Conservation (phyloP, 2,888 invertebrate genomes). For the Teinopalpus imperialis region DNA sequence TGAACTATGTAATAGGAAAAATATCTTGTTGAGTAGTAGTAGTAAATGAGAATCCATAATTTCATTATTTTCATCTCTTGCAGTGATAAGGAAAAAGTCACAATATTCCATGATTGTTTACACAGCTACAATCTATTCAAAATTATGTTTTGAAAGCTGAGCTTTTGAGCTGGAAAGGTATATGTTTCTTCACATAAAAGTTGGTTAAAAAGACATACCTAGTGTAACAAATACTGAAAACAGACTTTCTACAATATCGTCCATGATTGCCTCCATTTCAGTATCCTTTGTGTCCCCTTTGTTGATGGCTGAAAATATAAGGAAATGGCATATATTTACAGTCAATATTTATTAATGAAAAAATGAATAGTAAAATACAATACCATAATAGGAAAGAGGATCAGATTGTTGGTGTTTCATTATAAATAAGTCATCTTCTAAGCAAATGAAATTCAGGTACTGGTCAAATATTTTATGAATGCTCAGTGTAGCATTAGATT, state of each 20-base stretch:
- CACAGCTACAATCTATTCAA: no score
- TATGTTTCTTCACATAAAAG: no score
- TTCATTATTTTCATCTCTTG: no score
- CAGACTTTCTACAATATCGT: constrained; percentile 96
- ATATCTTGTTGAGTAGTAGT: no score
- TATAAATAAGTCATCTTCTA: constrained; percentile 98
- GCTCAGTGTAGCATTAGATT: constrained; percentile 93
- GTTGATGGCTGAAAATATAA: constrained; percentile 88
- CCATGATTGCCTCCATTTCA: constrained; percentile 97
- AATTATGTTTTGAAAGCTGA: no score
- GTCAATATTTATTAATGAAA: no score
- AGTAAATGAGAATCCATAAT: no score
- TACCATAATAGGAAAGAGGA: constrained; percentile 95
- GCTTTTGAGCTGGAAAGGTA: no score
- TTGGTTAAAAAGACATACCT: constrained; percentile 85
- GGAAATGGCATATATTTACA: not conserved
- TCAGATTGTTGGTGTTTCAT: constrained; percentile 96
- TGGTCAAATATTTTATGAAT: constrained; percentile 99
- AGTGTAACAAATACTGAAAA: constrained; percentile 99
- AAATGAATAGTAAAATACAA: constrained; percentile 32
- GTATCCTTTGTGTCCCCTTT: constrained; percentile 96
- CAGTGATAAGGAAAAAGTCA: no score
- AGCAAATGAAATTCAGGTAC: constrained; percentile 98
- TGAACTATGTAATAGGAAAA: no score
- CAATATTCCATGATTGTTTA: no score